Evolutionary conservation across 2,797 vertebrate genomes (phyloP).

Genomic region (Borostomias antarcticus): DNA sequence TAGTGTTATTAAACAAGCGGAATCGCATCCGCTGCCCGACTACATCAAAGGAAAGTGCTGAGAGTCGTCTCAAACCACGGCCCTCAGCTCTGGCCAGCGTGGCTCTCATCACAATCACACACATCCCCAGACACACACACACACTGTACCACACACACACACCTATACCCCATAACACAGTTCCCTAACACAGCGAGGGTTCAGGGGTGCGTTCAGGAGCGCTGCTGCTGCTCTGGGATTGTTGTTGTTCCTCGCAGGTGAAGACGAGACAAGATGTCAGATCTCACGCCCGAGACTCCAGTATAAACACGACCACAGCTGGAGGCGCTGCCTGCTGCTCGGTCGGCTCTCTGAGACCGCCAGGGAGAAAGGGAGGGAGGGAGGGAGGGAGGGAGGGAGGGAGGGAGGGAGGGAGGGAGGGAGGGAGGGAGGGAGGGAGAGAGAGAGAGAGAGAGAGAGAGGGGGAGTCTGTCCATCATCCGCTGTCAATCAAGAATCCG

Average conservation of each 20-base stretch:
- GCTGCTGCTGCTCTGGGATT: conserved; percentile 30
- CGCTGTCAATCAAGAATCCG: no score
- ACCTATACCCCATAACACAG: neutral
- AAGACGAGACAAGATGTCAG: conserved; percentile 31
- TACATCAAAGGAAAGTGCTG: no score
- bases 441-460: neutral
- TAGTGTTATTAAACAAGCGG: no score
- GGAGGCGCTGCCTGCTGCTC: conserved; percentile 32
- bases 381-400: no score
- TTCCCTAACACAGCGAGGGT: neutral
- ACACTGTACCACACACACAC: neutral
- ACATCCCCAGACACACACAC: no score
- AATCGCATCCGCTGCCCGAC: no score
- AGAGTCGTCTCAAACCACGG: no score
- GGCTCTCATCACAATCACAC: no score
- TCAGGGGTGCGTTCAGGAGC: conserved; percentile 15
- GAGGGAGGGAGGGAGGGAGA: neutral
- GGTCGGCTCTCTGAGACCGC: conserved; percentile 40
- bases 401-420: no score
- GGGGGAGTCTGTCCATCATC: no score
- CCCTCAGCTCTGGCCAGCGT: no score
- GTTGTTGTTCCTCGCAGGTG: conserved; percentile 27
- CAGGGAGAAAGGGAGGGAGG: neutral
- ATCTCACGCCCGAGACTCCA: conserved; percentile 42
- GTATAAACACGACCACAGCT: conserved; percentile 53